phyloP scores from a whole-genome alignment of 2,888 invertebrate species.

The Dioctria linearis region DNA sequence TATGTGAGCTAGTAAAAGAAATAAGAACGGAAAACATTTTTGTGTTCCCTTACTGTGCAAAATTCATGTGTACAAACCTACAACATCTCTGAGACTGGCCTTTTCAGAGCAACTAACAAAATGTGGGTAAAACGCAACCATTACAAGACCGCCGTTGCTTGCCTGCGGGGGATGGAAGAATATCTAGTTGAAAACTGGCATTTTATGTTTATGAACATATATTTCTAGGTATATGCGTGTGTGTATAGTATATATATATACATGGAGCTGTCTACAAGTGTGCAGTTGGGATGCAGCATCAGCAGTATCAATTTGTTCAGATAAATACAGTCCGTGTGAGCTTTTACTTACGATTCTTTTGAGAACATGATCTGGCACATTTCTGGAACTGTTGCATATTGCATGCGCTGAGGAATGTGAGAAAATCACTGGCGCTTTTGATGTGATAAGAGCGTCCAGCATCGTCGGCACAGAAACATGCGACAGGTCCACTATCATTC shows the following conservation, averaged over 20 bases:
- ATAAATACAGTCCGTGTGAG: too few relatives aligned
- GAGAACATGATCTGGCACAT: slow-evolving; percentile 85
- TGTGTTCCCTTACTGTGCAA: background rate
- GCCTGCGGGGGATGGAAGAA: slow-evolving; percentile 69
- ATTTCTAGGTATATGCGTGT: too few relatives aligned
- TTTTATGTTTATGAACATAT: background rate
- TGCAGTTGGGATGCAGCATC: background rate
- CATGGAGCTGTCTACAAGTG: background rate
- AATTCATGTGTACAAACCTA: slow-evolving; percentile 71
- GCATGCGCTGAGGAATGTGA: slow-evolving; percentile 88
- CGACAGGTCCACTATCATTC: slow-evolving; percentile 89
- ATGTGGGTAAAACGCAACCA: slow-evolving; percentile 78
- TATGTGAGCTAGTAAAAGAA: slow-evolving; percentile 80
- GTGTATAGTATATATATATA: background rate
- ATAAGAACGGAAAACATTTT: slow-evolving; percentile 14
- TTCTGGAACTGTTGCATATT: slow-evolving; percentile 85
- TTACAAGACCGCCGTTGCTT: slow-evolving; percentile 76
- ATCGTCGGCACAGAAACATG: slow-evolving; percentile 87
- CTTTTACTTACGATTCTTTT: slow-evolving; percentile 75
- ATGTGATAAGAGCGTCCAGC: slow-evolving; percentile 82
- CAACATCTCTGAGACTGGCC: slow-evolving; percentile 75
- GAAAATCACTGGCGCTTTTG: slow-evolving; percentile 87
- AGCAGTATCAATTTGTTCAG: too few relatives aligned
- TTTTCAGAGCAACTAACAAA: slow-evolving; percentile 76
- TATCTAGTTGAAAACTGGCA: slow-evolving; percentile 8